These are phyloP conservation scores for Watsonalla cultraria DNA, from an alignment of 2,888 invertebrate species.

Conservation along the genomic window DNA sequence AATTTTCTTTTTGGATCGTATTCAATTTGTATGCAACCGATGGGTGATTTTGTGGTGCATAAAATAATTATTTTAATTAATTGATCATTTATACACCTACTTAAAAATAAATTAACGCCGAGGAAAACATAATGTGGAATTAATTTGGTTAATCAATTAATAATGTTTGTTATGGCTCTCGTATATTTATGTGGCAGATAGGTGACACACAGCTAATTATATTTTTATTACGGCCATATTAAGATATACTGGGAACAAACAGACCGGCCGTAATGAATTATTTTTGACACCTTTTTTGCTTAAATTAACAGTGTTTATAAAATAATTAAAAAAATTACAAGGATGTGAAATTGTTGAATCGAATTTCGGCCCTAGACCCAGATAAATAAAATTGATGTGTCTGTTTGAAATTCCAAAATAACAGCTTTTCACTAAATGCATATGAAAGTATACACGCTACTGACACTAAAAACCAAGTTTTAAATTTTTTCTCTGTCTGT, in stretches of 20 bases:
- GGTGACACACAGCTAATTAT: background rate
- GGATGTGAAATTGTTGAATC: too few relatives aligned
- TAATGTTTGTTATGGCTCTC: background rate
- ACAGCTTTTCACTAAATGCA: too few relatives aligned
- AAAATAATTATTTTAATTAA: conserved; percentile 25
- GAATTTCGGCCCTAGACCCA: too few relatives aligned
- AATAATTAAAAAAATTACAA: too few relatives aligned
- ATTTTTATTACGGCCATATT: background rate
- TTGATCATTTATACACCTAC: conserved; percentile 18
- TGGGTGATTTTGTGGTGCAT: conserved; percentile 11
- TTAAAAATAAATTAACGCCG: background rate
- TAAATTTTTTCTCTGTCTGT: too few relatives aligned
- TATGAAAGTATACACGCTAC: too few relatives aligned
- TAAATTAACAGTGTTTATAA: too few relatives aligned
- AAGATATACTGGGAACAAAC: background rate
- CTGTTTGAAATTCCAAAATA: too few relatives aligned
- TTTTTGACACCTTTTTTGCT: too few relatives aligned
- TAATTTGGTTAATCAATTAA: conserved; percentile 2
- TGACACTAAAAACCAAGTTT: too few relatives aligned
- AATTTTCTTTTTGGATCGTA: conserved; percentile 13
- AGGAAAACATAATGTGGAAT: background rate
- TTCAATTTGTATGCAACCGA: conserved; percentile 14
- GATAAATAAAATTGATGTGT: too few relatives aligned
- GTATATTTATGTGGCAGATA: background rate
- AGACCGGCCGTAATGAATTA: background rate